phyloP scores from a whole-genome alignment of 2,888 invertebrate species.

The Drosophila seclusa region DNA sequence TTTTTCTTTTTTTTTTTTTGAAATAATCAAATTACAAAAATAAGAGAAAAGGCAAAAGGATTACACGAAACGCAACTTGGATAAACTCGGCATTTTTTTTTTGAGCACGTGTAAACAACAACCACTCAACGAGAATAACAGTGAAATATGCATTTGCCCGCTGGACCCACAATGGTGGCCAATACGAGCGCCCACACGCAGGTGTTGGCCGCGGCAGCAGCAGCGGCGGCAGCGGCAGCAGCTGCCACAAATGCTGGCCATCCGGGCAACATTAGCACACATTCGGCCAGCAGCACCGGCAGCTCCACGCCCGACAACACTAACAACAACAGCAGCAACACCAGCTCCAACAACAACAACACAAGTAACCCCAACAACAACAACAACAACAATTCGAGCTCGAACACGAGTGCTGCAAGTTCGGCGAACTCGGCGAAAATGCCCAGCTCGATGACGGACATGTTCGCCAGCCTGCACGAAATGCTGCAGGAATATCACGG shows the following conservation, averaged over 20 bases:
- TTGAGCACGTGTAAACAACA: slow-evolving; percentile 43
- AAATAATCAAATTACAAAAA: background rate
- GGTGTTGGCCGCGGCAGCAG: slow-evolving; percentile 66
- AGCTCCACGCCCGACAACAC: slow-evolving; percentile 62
- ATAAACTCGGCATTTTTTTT: slow-evolving; percentile 43
- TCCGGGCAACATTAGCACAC: slow-evolving; percentile 62
- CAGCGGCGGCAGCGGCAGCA: slow-evolving; percentile 51
- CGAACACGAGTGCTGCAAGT: slow-evolving; percentile 21
- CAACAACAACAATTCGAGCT: slow-evolving; percentile 51
- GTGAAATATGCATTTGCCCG: slow-evolving; percentile 83
- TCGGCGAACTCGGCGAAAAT: slow-evolving; percentile 82
- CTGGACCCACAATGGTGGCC: slow-evolving; percentile 84
- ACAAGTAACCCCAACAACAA: slow-evolving; percentile 32
- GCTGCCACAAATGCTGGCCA: slow-evolving; percentile 42
- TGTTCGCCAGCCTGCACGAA: slow-evolving; percentile 91
- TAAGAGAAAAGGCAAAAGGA: slow-evolving; percentile 31
- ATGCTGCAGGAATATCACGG: slow-evolving; percentile 95
- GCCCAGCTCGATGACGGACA: slow-evolving; percentile 89
- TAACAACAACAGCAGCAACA: slow-evolving; percentile 29
- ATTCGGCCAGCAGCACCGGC: slow-evolving; percentile 70
- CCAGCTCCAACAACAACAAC: slow-evolving; percentile 33
- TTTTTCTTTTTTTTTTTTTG: slow-evolving; percentile 24
- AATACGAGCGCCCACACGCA: slow-evolving; percentile 70
- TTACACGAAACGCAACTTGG: slow-evolving; percentile 37
- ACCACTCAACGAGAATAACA: background rate